phyloP scores from a whole-genome alignment of 92 coral and sea anemone species.

The Paragorgia papillata region DNA sequence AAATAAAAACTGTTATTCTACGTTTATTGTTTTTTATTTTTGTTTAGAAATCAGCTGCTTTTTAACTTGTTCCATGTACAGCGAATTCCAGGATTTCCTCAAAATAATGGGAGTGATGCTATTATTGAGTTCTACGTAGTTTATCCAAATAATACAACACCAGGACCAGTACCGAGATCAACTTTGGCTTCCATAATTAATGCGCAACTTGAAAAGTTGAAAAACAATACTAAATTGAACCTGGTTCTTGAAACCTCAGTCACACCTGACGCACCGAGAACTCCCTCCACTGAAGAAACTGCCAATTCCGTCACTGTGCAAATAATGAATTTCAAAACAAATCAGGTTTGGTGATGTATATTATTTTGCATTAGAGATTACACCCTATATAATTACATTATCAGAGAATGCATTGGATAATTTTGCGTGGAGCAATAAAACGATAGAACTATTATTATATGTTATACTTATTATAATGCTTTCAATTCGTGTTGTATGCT shows the following conservation, averaged over 20 bases:
- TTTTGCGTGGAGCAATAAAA: too few relatives aligned
- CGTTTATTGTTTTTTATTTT: too few relatives aligned
- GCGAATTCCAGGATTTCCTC: conserved; percentile 21
- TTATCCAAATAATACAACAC: conserved; percentile 3
- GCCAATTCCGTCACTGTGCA: background rate
- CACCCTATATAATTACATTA: too few relatives aligned
- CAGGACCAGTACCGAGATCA: background rate
- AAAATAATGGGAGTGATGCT: conserved; percentile 1
- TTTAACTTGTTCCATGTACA: background rate
- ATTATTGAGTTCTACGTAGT: conserved; percentile 23
- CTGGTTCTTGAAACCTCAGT: conserved; percentile 22
- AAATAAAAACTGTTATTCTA: too few relatives aligned
- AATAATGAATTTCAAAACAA: background rate
- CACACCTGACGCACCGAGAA: conserved; percentile 9
- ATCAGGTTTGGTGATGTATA: conserved; percentile 20
- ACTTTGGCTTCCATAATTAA: conserved; percentile 23
- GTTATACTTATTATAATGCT: too few relatives aligned
- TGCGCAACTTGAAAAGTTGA: background rate
- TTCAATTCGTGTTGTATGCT: too few relatives aligned
- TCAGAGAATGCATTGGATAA: too few relatives aligned
- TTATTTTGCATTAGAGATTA: too few relatives aligned
- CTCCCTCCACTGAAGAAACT: background rate
- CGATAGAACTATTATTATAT: too few relatives aligned
- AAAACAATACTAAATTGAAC: background rate
- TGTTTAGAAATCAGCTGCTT: conserved; percentile 17